Evolutionary conservation across 2,888 invertebrate species (phyloP).

Genomic region (Epistrophe eligans): DNA sequence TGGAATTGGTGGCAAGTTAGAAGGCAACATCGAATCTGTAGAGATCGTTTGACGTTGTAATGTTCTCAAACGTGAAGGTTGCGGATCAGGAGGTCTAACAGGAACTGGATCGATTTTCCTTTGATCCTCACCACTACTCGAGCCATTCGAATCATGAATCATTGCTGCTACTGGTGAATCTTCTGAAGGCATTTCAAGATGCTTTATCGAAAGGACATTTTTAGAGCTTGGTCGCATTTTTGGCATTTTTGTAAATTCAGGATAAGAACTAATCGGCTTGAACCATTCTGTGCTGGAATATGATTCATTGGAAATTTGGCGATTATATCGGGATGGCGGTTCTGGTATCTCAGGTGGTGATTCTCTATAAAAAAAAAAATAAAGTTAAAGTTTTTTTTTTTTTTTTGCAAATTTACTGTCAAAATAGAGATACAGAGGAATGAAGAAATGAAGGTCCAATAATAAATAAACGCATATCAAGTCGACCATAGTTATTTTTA

Average conservation of each 20-base stretch:
- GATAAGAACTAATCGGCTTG: constrained; percentile 80
- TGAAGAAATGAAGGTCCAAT: too few species aligned
- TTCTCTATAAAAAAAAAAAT: constrained; percentile 48
- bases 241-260: constrained; percentile 83
- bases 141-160: constrained; percentile 82
- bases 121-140: constrained; percentile 82
- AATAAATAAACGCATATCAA: too few species aligned
- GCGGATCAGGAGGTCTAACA: constrained; percentile 78
- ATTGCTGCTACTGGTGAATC: constrained; percentile 82
- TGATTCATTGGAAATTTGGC: constrained; percentile 79
- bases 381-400: too few species aligned
- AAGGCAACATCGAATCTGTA: constrained; percentile 52
- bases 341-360: constrained; percentile 71
- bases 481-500: too few species aligned
- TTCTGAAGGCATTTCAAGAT: constrained; percentile 80
- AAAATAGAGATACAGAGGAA: too few species aligned
- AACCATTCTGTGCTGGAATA: constrained; percentile 83
- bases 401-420: too few species aligned
- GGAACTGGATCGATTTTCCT: constrained; percentile 76
- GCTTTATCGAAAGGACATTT: constrained; percentile 83
- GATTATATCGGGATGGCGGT: constrained; percentile 75
- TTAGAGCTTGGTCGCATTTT: constrained; percentile 83
- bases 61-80: constrained; percentile 77
- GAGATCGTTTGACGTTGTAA: constrained; percentile 77
- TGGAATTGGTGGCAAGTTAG: constrained; percentile 77